Evolutionary conservation across 2,797 vertebrate species (phyloP), one percentile per base, ranked within the genome.

Genomic region (Crenuchus spilurus): DNA sequence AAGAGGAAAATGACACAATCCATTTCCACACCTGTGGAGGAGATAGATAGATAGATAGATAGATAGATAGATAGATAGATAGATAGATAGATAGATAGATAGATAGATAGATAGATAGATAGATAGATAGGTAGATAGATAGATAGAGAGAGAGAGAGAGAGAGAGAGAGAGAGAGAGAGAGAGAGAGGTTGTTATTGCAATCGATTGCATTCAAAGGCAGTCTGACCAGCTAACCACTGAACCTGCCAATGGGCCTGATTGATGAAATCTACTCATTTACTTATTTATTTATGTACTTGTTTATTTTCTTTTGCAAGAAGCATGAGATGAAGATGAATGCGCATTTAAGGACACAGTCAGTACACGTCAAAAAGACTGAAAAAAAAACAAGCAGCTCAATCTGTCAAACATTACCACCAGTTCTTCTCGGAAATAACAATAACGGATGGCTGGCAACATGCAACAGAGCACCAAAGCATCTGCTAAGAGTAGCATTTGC

Each of bases 171-270:
- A 79, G 52, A 42, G 44, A 22, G 10, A 54, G 39, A 58, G 49
- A 52, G 41, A 44, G 55, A 44, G 57, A 20, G 39, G 58, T 64
- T 72, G 78, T 68, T 41, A 76, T 64, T n/a, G 39, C 35, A 48
- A 79, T 80, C 35, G 65, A 82, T 75, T 72, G 26, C 39, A 51
- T 66, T 31, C 68, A 41, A 58, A 70, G 39, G 62, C 28, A 11
- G 5, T 4, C 9, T 46, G 65, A 77, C 26, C 24, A 26, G 72
- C 58, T 44, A 33, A 24, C 48, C 18, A 26, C n/a, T n/a, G 60
- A 49, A 70, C 46, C 49, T 74, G 57, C 30, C 28, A 49, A 63
- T 57, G 52, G 41, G 33, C 16, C 20, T 54, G 72, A 75, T 44
- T 72, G 37, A 76, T 80, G 37, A 52, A 63, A 49, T 41, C 20